Evolutionary conservation across 2,888 invertebrate genomes (phyloP).

Genomic region (Bellardia bayeri): DNA sequence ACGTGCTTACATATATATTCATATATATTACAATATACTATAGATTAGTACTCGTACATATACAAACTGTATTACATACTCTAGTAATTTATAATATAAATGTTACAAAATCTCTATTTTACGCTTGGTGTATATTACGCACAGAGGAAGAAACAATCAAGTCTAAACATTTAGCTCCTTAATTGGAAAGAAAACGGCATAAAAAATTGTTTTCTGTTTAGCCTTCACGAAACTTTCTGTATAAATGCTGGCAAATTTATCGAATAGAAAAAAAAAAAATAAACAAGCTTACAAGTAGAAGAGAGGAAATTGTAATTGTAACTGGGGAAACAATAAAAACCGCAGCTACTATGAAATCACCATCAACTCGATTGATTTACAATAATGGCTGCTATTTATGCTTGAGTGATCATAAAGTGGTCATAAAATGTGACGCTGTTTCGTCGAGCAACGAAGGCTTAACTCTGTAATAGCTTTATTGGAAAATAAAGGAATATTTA

Average conservation of each 20-base stretch:
- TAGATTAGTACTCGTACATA: not conserved
- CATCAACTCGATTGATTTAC: constrained; percentile 79
- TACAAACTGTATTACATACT: not conserved
- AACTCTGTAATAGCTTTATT: constrained; percentile 47
- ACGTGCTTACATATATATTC: too few species aligned
- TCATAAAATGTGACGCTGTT: constrained; percentile 51
- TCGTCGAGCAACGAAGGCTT: constrained; percentile 10
- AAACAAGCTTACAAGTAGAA: not conserved
- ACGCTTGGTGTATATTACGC: not conserved
- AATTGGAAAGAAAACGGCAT: constrained; percentile 8
- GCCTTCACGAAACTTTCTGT: not conserved
- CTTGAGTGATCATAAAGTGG: constrained; percentile 70
- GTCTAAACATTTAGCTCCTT: constrained; percentile 2
- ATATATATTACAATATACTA: too few species aligned
- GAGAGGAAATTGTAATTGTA: constrained; percentile 73
- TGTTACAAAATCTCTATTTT: constrained; percentile 8
- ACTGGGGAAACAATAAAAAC: constrained; percentile 74
- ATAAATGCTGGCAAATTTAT: constrained; percentile 12
- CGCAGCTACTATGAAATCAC: constrained; percentile 71
- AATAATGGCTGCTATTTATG: constrained; percentile 77
- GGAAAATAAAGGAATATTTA: constrained; percentile 3
- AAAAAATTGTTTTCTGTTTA: not conserved
- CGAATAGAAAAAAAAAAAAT: constrained; percentile 6
- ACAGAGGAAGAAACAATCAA: not conserved
- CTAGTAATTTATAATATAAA: not conserved